Evolutionary conservation across 2,797 vertebrate genomes (phyloP), one percentile per base, ranked within the genome.

Genomic region (Ctenochaetus hawaiiensis): DNA sequence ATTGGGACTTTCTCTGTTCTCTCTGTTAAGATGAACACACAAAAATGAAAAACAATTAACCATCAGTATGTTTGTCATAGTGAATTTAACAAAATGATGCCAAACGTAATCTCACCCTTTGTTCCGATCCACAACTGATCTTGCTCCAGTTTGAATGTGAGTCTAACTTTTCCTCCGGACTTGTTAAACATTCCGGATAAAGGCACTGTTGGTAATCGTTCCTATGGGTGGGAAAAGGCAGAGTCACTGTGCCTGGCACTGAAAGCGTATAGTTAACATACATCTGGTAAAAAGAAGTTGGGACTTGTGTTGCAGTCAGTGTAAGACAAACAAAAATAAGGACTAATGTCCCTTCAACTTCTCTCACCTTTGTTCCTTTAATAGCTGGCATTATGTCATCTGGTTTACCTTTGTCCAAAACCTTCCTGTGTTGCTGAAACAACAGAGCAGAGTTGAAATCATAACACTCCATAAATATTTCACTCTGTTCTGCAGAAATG

Each of bases 41-140:
- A 61, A 1, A 43, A 20, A 73, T 8, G 1, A 80, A 47, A 12
- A 44, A 41, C 17, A 30, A 26, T 12, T 22, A 65, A 41, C 65
- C 23, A 63, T 71, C 26, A 4, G 39, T 6, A 23, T 58, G 43
- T 72, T 57, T 69, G 59, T 12, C 26, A 26, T 58, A 56, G 20
- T 17, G 13, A 58, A 53, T 37, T 52, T 3, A 18, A 44, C 12
- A 14, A 65, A 78, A 44, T 1, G 7, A 84, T 56, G 66, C 37
- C 13, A 17, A 20, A 6, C 12, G 76, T 23, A 54, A 48, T 18
- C 92, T 95, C 91, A 99, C 98, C 98, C 95, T 99, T 99, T 73
- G 98, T 99, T 91, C 98, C 98, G 54, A 99, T 97, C 98, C 98
- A 99, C 69, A 99, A 94, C 93, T 99, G 98, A 94, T 99, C 98